These are phyloP conservation scores for Sardinella longiceps DNA, from an alignment of 2,797 vertebrate species.

Conservation along the genomic window DNA sequence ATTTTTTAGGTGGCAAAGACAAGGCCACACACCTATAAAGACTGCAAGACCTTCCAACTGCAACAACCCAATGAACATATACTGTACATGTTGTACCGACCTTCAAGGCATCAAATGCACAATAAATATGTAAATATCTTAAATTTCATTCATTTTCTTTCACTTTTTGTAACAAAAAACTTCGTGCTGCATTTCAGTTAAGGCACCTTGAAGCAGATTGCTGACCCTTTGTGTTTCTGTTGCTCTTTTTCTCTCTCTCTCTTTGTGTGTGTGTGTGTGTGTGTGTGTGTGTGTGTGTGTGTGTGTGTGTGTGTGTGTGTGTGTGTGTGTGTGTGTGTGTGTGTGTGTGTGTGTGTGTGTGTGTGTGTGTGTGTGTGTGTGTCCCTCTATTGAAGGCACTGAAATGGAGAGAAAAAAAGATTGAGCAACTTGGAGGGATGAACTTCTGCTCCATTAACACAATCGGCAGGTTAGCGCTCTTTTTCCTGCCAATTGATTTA, in stretches of 20 bases:
- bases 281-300: constrained; percentile 4
- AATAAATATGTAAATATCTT: background rate
- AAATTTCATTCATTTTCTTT: background rate
- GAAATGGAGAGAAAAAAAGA: background rate
- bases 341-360: background rate
- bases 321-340: background rate
- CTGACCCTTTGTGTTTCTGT: background rate
- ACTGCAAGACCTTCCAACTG: background rate
- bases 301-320: background rate
- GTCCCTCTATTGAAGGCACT: background rate
- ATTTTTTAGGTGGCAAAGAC: background rate
- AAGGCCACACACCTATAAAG: background rate
- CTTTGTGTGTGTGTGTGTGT: constrained; percentile 19
- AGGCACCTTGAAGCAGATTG: background rate
- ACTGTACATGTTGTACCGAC: too few relatives aligned
- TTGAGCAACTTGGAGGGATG: constrained; percentile 50
- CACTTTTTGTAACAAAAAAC: background rate
- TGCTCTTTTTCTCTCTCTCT: too few relatives aligned
- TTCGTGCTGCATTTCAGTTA: background rate
- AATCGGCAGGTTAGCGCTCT: constrained; percentile 64
- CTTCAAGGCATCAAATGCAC: too few relatives aligned
- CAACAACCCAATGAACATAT: too few relatives aligned
- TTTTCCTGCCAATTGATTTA: constrained; percentile 66
- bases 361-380: constrained; percentile 7
- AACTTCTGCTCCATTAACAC: constrained; percentile 70